Conservation (phyloP, 2,113 vertebrate genomes). For the Gnathonemus longibarbis region DNA sequence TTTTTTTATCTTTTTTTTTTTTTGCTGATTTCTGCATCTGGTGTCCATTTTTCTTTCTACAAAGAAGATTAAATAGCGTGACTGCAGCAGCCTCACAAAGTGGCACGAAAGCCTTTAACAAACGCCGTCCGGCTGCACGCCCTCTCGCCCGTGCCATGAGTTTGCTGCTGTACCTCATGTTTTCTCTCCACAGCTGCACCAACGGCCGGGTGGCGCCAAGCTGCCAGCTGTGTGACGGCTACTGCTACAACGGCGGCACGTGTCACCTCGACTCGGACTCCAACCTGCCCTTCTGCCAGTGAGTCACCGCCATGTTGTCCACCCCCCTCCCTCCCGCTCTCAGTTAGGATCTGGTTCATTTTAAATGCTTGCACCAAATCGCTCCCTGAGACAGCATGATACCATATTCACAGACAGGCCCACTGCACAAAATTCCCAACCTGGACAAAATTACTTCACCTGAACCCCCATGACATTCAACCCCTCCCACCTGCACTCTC, state of each 20-base stretch:
- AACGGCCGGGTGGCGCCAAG: constrained; percentile 75
- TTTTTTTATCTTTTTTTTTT: not conserved
- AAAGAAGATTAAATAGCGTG: not conserved
- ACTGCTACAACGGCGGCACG: constrained; percentile 78
- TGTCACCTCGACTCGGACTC: constrained; percentile 76
- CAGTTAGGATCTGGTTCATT: not conserved
- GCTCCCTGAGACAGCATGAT: not conserved
- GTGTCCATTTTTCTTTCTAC: not conserved
- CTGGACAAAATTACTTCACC: not conserved
- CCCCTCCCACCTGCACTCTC: not conserved
- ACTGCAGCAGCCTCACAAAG: not conserved
- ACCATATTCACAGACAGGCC: not conserved
- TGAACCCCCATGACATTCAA: not conserved
- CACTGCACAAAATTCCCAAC: not conserved
- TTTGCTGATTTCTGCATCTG: not conserved
- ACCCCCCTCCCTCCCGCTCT: too few species aligned
- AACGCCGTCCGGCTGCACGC: not conserved
- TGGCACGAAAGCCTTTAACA: not conserved
- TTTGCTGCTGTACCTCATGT: not conserved
- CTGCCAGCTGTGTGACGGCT: constrained; percentile 80
- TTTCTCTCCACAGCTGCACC: constrained; percentile 60
- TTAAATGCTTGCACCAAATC: not conserved
- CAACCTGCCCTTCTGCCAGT: constrained; percentile 73
- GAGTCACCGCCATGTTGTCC: constrained; percentile 49
- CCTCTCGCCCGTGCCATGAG: not conserved